Evolutionary conservation across 1,140 invertebrate genomes (phyloP).

Genomic region (Chionoecetes opilio): DNA sequence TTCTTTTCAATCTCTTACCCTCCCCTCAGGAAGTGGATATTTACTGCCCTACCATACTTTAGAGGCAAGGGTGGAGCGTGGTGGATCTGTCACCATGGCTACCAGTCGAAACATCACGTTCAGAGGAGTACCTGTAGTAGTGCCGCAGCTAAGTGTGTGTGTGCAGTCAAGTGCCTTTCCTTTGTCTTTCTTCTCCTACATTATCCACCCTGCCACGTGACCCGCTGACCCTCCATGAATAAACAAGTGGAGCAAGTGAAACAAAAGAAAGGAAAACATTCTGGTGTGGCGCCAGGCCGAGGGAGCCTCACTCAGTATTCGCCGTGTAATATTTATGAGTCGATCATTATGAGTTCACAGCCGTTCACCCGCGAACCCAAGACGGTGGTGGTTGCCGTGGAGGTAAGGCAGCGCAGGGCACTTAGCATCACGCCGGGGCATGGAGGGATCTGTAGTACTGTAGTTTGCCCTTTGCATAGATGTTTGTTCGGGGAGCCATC

Average conservation of each 20-base stretch:
- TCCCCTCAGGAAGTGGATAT: background rate
- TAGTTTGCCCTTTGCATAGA: background rate
- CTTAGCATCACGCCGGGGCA: background rate
- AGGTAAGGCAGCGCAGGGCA: background rate
- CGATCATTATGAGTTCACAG: background rate
- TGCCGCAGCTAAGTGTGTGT: background rate
- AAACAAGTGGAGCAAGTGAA: background rate
- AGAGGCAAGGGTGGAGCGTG: background rate
- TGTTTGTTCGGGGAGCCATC: background rate
- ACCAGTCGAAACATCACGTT: conserved; percentile 6
- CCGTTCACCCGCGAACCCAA: background rate
- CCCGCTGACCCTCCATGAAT: background rate
- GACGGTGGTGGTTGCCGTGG: background rate
- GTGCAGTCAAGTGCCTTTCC: background rate
- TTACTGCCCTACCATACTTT: background rate
- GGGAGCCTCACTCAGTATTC: background rate
- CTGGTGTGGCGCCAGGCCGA: background rate
- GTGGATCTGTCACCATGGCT: background rate
- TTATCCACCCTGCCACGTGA: background rate
- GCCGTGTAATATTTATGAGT: background rate
- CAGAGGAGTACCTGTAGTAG: background rate
- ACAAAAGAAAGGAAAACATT: background rate
- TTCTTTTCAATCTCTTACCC: background rate
- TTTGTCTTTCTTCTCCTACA: background rate
- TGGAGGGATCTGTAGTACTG: too few relatives aligned